Base-by-base conservation (phyloP, 2,888 invertebrate genomes). In the Anoplius nigerrimus region DNA sequence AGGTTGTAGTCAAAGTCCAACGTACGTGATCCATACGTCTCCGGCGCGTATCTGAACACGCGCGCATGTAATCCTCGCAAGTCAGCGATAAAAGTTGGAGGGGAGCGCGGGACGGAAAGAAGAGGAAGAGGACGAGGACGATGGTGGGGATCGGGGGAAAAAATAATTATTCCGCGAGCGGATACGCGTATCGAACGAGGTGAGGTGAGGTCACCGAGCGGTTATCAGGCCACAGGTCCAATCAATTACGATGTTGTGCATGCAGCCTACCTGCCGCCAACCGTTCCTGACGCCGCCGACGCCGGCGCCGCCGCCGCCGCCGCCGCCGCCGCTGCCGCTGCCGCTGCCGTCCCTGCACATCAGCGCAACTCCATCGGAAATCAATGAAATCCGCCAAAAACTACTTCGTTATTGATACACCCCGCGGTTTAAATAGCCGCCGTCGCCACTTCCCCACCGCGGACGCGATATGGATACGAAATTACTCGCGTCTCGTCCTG, bases 371-470 rank as follows among this genome's bases (percentile, higher is more conserved):
- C 81, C 74, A 87, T 87, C 81, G 86, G 82, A 87, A 87, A 87
- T 87, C 87, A 85, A 87, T 87, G 83, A 83, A 83, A 85, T 82
- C 82, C 78, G 75, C 82, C 84, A 77, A 83, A 85, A 86, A 83
- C 81, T 79, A 80, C 82, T 84, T 76, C 75, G 82, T 86, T 86
- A 86, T 86, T 85, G 84, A 86, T 86, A 84, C 77, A 80, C 75
- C 11, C n/a, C 75, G 77, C 72, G 83, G 82, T 85, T 87, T 82
- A 84, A 86, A 86, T 83, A 81, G 80, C 81, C 4, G 82, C 69
- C 63, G 69, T 62, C 71, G 70, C 61, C 56, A 59, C 73, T 69
- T 18, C 48, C 48, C 16, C 48, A 48, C 48, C 48, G 48, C 48
- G 16, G 13, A 16, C 48, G 48, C n/a, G 48, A 48, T 48, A 48